phyloP scores from a whole-genome alignment of 2,113 vertebrate genomes.

The Tapirus terrestris region DNA sequence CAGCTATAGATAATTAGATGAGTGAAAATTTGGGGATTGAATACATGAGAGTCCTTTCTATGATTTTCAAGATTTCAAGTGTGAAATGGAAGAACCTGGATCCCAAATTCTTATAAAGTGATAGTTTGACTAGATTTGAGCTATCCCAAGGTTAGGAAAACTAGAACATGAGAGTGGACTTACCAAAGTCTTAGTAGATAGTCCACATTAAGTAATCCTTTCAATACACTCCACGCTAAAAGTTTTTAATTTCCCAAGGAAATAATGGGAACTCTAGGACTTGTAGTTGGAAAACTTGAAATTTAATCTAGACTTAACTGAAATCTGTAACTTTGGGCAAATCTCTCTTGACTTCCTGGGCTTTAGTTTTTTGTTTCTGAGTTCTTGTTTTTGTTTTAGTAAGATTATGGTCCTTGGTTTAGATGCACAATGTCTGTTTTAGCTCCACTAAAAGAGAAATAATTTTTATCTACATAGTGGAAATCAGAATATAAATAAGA shows the following conservation, averaged over 20 bases:
- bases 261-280: not conserved
- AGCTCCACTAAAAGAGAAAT: not conserved
- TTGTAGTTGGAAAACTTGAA: not conserved
- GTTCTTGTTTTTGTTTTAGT: not conserved
- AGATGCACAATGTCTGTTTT: not conserved
- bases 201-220: not conserved
- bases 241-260: not conserved
- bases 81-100: not conserved
- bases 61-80: not conserved
- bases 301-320: not conserved
- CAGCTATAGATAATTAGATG: not conserved
- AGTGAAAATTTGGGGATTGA: not conserved
- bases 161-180: not conserved
- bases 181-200: not conserved
- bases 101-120: not conserved
- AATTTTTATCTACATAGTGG: not conserved
- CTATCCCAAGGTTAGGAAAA: not conserved
- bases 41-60: not conserved
- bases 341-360: not conserved
- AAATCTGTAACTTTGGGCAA: not conserved
- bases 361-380: not conserved
- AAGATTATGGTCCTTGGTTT: not conserved
- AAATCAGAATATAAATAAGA: not conserved
- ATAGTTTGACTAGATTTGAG: not conserved
- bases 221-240: not conserved